Percentiles rank a stretch among this genome's conserved stretches.
Evolutionary conservation across 2,113 vertebrate species (phyloP).

Genomic region (Onychostruthus taczanowskii): DNA sequence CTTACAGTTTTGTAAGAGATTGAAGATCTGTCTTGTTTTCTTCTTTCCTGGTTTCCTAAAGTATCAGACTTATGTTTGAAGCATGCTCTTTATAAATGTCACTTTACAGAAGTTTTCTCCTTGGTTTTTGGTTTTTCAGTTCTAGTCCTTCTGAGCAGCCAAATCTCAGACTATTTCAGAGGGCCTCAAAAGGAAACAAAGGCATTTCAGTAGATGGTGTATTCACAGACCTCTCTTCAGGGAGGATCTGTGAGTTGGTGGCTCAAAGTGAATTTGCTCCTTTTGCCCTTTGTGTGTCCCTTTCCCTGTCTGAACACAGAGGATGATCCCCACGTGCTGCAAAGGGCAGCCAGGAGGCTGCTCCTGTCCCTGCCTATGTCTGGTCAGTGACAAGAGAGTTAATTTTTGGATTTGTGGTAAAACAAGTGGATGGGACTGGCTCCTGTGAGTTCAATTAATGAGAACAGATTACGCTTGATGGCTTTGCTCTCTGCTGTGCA

Average conservation of each 20-base stretch:
- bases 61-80: neutral
- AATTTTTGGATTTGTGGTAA: neutral
- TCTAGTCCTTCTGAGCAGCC: neutral
- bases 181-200: neutral
- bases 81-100: neutral
- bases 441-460: neutral
- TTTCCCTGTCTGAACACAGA: neutral
- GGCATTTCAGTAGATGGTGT: neutral
- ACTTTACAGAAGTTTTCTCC: neutral
- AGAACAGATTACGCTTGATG: neutral
- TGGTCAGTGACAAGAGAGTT: neutral
- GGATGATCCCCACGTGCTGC: neutral
- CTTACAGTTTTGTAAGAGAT: neutral
- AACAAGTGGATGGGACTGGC: neutral
- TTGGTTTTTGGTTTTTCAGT: neutral
- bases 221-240: neutral
- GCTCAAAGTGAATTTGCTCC: neutral
- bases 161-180: neutral
- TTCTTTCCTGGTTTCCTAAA: neutral
- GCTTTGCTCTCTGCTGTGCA: neutral
- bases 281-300: neutral
- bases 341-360: neutral
- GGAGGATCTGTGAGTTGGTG: neutral
- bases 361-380: rapidly evolving
- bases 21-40: neutral